Base-by-base conservation (phyloP, 2,888 invertebrate species). In the Hirtodrosophila duncani region DNA sequence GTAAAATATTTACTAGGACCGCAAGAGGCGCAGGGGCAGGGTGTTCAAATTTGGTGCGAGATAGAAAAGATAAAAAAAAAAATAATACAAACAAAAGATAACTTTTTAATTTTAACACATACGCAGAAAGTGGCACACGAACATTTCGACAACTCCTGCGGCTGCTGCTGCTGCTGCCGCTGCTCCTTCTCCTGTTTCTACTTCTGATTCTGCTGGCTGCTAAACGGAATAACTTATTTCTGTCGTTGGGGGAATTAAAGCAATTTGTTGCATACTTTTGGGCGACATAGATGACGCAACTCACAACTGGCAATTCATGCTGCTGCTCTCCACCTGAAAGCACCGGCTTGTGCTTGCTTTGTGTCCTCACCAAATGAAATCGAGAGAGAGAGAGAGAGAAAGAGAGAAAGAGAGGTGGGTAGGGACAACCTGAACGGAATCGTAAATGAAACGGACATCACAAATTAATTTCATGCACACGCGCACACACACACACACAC, bases 51-150 rank as follows among this genome's bases (percentile, higher is more conserved):
- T n/a, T 11, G 6, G 17, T n/a, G 17, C 6, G 17, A 37, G 20
- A 34, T 11, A 13, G 9, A 7, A n/a, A 23, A 37, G 9, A 17
- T 14, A 20, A 53, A 61, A 34, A 21, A 31, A 44, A 36, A 37
- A 45, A 39, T 55, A 49, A 38, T 36, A 37, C 51, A 62, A 58
- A 63, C 65, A 65, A 70, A 67, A 67, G 62, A 64, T 69, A 67
- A 58, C 24, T 74, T 71, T 71, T 74, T 63, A 69, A 71, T 69
- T 71, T 74, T 42, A 67, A 62, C 67, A 64, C 64, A 74, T 64
- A 67, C 58, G 60, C 58, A 70, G 69, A 69, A 61, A 74, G 69
- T 45, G 13, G n/a, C n/a, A 34, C 67, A 67, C 67, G 67, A 51
- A 55, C 24, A 6, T n/a, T 9, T 9, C 24, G 16, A 37, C n/a